Conservation (phyloP, 2,113 vertebrate species). For the Vulpes lagopus region DNA sequence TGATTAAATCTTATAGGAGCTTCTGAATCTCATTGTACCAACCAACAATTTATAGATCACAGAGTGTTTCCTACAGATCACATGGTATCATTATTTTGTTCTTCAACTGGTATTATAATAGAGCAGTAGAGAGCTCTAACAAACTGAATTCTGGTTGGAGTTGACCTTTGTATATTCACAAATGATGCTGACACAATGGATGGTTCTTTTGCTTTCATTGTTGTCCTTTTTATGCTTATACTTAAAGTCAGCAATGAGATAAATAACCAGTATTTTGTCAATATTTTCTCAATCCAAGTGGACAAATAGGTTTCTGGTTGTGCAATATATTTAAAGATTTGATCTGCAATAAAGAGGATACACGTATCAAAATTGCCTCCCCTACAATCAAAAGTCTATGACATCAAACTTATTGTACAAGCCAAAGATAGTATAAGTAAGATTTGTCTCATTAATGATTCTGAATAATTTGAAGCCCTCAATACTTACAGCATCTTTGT, state of each 20-base stretch:
- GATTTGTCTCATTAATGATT: background rate
- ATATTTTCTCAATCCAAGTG: background rate
- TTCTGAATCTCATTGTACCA: background rate
- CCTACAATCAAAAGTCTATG: background rate
- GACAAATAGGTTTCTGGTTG: background rate
- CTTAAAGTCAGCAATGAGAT: background rate
- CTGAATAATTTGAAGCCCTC: background rate
- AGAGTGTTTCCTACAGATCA: background rate
- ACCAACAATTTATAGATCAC: background rate
- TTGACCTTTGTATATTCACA: background rate
- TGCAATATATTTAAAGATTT: background rate
- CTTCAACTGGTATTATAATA: background rate
- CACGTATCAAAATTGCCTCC: background rate
- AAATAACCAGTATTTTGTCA: background rate
- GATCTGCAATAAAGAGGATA: background rate
- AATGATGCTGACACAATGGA: background rate
- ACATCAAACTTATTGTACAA: background rate
- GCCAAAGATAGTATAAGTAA: background rate
- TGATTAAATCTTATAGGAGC: background rate
- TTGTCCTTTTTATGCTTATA: background rate
- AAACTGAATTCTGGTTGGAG: background rate
- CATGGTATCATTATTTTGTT: background rate
- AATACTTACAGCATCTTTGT: background rate
- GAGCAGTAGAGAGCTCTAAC: background rate
- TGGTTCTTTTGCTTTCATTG: background rate